Conservation (phyloP, 64 coral and sea anemone species). For the Acropora yongei region DNA sequence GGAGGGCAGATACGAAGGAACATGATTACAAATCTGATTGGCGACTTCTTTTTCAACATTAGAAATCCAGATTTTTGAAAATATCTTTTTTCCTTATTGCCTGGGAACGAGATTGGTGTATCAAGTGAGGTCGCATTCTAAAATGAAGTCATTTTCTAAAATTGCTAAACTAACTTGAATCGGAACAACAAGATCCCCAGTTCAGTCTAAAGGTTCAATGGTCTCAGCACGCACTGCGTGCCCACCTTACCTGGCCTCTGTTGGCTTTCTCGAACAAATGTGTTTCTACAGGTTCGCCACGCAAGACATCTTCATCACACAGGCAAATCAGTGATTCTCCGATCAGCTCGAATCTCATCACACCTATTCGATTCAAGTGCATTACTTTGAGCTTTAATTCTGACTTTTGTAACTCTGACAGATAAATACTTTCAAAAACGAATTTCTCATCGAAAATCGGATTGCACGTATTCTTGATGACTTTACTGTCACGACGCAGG, state of each 20-base stretch:
- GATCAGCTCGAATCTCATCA: slow-evolving; percentile 53
- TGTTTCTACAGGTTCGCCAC: slow-evolving; percentile 14
- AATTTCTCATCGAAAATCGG: slow-evolving; percentile 82
- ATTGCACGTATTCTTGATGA: slow-evolving; percentile 87
- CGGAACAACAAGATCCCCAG: not conserved
- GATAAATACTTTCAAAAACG: slow-evolving; percentile 56
- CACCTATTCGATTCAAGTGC: slow-evolving; percentile 29
- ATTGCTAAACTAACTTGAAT: not conserved
- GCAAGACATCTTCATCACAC: slow-evolving; percentile 36
- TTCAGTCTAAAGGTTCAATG: not conserved
- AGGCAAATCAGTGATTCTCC: slow-evolving; percentile 61
- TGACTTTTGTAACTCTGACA: slow-evolving; percentile 52
- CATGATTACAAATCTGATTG: too few relatives aligned
- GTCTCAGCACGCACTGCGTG: not conserved
- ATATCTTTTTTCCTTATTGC: too few relatives aligned
- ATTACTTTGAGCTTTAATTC: slow-evolving; percentile 62
- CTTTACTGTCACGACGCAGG: slow-evolving; percentile 65
- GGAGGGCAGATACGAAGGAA: too few relatives aligned
- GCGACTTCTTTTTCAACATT: too few relatives aligned
- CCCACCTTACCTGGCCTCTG: slow-evolving; percentile 20
- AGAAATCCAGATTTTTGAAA: too few relatives aligned
- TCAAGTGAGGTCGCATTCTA: not conserved
- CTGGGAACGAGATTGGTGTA: too few relatives aligned
- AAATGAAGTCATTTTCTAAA: not conserved
- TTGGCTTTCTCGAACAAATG: slow-evolving; percentile 46